A percentile compares a stretch with the other conserved stretches of the same genome.
Evolutionary conservation across 2,113 vertebrate species (phyloP).

Genomic region (Dipodomys stephensi): DNA sequence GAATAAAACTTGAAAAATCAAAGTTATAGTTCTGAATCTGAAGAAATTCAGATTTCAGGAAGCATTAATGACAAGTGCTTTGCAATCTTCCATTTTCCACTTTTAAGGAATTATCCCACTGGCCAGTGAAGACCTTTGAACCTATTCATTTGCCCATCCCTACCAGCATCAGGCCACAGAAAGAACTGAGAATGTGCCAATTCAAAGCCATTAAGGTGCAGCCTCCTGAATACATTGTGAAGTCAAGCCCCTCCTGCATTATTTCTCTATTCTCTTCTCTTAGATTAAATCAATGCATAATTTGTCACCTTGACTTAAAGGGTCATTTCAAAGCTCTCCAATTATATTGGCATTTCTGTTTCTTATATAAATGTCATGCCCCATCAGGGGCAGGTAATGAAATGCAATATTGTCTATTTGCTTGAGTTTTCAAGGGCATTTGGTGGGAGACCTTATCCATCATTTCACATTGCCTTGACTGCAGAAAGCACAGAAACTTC

Average conservation of each 20-base stretch:
- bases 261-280: conserved; percentile 42
- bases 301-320: conserved; percentile 41
- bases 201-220: neutral
- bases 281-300: conserved; percentile 56
- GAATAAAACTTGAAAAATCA: neutral
- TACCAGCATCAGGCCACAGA: neutral
- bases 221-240: neutral
- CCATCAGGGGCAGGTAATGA: conserved; percentile 67
- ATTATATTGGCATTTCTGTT: conserved; percentile 48
- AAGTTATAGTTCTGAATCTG: neutral
- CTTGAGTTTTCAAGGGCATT: conserved; percentile 56
- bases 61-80: neutral
- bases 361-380: conserved; percentile 50
- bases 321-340: conserved; percentile 30
- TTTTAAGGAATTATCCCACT: neutral
- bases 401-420: conserved; percentile 44
- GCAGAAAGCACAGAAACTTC: neutral
- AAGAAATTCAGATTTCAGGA: neutral
- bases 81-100: neutral
- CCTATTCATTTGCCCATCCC: neutral
- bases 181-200: neutral
- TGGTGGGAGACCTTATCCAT: conserved; percentile 28
- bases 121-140: neutral
- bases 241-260: conserved; percentile 10
- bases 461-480: conserved; percentile 1